Evolutionary conservation across 2,113 vertebrate species (phyloP).

Genomic region (Henicopernis longicauda): DNA sequence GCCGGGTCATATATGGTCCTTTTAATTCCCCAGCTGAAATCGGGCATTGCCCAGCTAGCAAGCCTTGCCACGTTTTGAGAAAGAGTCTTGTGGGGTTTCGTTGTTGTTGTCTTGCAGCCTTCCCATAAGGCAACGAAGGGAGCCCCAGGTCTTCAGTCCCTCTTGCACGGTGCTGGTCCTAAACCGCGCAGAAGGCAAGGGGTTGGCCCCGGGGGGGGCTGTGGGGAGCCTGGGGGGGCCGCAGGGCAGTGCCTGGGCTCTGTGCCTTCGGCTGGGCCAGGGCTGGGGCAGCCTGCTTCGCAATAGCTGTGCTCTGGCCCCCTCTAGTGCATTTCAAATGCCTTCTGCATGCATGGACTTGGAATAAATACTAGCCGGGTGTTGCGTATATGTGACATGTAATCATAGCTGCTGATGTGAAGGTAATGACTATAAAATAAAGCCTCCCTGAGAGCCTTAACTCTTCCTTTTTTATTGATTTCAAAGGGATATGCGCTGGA

Average conservation of each 20-base stretch:
- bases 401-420: neutral
- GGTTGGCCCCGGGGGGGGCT: too few species aligned
- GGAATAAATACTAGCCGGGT: neutral
- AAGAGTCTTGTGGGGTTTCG: neutral
- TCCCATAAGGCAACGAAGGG: neutral
- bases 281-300: neutral
- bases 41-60: neutral
- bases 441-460: neutral
- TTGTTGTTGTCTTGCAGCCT: neutral
- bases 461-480: neutral
- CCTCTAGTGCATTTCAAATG: neutral
- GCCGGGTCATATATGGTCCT: neutral
- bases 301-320: neutral
- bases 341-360: neutral
- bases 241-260: neutral
- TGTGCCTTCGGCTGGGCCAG: rapidly evolving
- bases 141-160: neutral
- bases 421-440: neutral
- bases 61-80: rapidly evolving
- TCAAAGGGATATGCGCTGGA: slow-evolving; percentile 90
- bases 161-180: neutral
- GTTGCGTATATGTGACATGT: rapidly evolving
- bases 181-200: neutral
- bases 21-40: neutral
- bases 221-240: rapidly evolving